Base-by-base conservation (phyloP, 53 echinoderm and acorn worm genomes). In the Temnopleurus reevesii region DNA sequence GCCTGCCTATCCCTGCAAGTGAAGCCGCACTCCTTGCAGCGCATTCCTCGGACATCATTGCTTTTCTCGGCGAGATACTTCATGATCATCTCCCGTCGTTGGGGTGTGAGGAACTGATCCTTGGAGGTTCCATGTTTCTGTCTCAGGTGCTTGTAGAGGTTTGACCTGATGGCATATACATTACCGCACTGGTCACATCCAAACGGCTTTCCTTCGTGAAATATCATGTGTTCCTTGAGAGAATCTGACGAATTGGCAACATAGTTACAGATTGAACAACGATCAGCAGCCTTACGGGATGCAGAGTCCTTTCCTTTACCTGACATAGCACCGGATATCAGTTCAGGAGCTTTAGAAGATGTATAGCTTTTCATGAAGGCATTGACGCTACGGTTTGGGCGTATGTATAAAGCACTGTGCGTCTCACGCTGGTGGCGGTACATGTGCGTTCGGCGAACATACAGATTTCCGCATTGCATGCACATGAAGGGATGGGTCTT, bases 101-200 rank as follows among this genome's bases (percentile, higher is more conserved):
- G 34, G 4, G 63, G 63, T 5, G 63, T 63, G 5, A 63, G 63
- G 5, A 38, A 71, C 36, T 13, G 38, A 0, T 38, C 41, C 41
- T 71, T 41, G 1, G 71, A 38, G 38, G 71, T 41, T 12, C 79
- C 79, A 79, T 79, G 79, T 47, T 79, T 79, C n/a, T n/a, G 71
- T 12, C 79, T 29, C 41, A 49, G 6, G 28, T 79, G 79, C 13
- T 79, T 49, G 24, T 47, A 47, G 46, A 79, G 18, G 13, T 47
- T 12, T 1, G 5, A 26, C 49, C 30, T 79, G 19, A 26, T 17
- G 2, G 15, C 30, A 15, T 79, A 79, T 28, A 79, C 49, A 2
- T n/a, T 9, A 12, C 79, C 79, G 23, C 79, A 79, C 41, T 47
- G 45, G 15, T 49, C 49, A 49, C 79, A 79, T 10, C 79, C 79